A percentile compares a stretch with the other conserved stretches of the same genome.
Evolutionary conservation across 2,888 invertebrate species (phyloP).

Genomic region (Lordiphosa fenestrarum): DNA sequence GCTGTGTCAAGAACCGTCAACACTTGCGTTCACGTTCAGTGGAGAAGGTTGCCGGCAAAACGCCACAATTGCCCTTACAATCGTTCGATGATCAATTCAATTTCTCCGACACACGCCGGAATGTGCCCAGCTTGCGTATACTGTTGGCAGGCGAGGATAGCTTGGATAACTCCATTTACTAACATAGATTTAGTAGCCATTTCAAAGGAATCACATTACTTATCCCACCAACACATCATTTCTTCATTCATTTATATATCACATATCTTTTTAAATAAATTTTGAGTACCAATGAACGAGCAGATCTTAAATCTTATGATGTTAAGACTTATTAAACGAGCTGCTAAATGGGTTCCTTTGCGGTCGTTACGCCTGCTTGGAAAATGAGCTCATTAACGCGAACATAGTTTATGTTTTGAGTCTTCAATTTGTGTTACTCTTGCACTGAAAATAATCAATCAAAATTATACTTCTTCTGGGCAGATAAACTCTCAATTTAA

Average conservation of each 20-base stretch:
- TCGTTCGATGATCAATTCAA: slow-evolving; percentile 70
- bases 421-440: too few species aligned
- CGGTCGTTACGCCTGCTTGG: too few species aligned
- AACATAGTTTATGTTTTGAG: too few species aligned
- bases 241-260: background rate
- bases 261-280: slow-evolving; percentile 6
- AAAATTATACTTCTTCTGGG: too few species aligned
- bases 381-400: too few species aligned
- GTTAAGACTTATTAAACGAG: too few species aligned
- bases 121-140: slow-evolving; percentile 31
- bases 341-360: too few species aligned
- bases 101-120: slow-evolving; percentile 28
- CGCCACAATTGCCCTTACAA: slow-evolving; percentile 47
- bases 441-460: too few species aligned
- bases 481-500: too few species aligned
- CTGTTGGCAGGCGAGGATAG: slow-evolving; percentile 31
- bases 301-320: too few species aligned
- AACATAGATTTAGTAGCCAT: slow-evolving; percentile 29
- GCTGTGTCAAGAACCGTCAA: slow-evolving; percentile 72
- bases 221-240: background rate
- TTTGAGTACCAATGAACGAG: background rate
- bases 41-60: slow-evolving; percentile 60
- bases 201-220: background rate
- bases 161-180: slow-evolving; percentile 24
- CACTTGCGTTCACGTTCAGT: slow-evolving; percentile 70